phyloP scores from a whole-genome alignment of 2,888 invertebrate genomes.

The Zaprionus lineosus region DNA sequence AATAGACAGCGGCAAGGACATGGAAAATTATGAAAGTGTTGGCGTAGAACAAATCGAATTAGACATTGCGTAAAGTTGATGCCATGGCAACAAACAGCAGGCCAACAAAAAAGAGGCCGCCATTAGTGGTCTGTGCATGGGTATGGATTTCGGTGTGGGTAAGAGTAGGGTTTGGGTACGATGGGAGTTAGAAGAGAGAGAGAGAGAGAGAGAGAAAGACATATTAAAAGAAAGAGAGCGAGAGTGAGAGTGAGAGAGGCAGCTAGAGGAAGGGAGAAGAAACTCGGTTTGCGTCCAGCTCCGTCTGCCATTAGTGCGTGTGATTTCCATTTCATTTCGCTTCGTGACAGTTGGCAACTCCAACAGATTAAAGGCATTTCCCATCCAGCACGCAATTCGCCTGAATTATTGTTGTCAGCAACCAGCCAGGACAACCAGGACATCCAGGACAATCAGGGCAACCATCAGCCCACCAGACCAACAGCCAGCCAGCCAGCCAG shows the following conservation, averaged over 20 bases:
- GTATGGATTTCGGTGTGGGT: background rate
- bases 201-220: no score
- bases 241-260: no score
- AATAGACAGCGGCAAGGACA: slow-evolving; percentile 64
- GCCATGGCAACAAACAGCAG: slow-evolving; percentile 35
- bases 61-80: slow-evolving; percentile 74
- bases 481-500: slow-evolving; percentile 14
- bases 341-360: slow-evolving; percentile 82
- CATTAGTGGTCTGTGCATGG: slow-evolving; percentile 26
- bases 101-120: slow-evolving; percentile 36
- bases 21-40: slow-evolving; percentile 82
- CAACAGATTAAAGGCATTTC: slow-evolving; percentile 82
- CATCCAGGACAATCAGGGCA: slow-evolving; percentile 17
- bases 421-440: slow-evolving; percentile 37
- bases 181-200: no score
- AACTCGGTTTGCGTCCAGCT: slow-evolving; percentile 22
- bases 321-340: slow-evolving; percentile 80
- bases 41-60: slow-evolving; percentile 83
- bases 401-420: slow-evolving; percentile 75
- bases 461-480: slow-evolving; percentile 15
- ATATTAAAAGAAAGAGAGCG: no score
- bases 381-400: slow-evolving; percentile 74
- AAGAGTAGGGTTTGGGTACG: background rate
- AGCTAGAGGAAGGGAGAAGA: background rate
- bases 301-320: slow-evolving; percentile 73